These are phyloP conservation scores for Amblyjoppa proteus DNA, from an alignment of 2,888 invertebrate genomes.

Conservation along the genomic window DNA sequence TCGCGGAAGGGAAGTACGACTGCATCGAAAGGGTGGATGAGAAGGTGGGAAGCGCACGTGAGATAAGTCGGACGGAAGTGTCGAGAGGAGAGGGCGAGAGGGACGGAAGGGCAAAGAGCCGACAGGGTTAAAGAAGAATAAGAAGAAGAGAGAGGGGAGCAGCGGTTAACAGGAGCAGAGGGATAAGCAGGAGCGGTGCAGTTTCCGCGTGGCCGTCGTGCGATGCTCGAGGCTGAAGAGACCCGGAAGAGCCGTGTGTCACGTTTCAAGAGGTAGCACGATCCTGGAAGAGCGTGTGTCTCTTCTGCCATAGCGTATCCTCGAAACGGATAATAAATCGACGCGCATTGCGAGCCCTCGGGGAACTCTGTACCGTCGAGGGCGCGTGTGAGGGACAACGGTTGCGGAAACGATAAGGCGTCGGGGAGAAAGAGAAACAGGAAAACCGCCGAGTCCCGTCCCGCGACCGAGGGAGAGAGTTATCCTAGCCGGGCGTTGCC, in stretches of 20 bases:
- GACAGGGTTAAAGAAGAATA: constrained; percentile 12
- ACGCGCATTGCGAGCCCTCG: constrained; percentile 45
- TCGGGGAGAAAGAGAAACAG: constrained; percentile 17
- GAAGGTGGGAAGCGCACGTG: constrained; percentile 49
- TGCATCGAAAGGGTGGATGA: constrained; percentile 5
- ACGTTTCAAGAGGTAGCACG: constrained; percentile 72
- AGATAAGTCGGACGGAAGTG: constrained; percentile 58
- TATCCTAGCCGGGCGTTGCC: constrained; percentile 60
- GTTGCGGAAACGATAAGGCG: constrained; percentile 6
- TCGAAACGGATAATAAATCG: constrained; percentile 52
- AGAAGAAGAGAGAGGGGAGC: neutral
- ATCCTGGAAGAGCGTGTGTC: constrained; percentile 62
- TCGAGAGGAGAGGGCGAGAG: constrained; percentile 25
- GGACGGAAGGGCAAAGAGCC: neutral
- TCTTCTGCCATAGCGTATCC: constrained; percentile 44
- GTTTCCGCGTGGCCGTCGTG: constrained; percentile 67
- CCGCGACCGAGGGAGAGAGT: constrained; percentile 31
- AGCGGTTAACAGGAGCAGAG: constrained; percentile 31
- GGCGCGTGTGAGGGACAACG: neutral
- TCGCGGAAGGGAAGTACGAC: neutral
- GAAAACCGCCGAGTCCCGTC: constrained; percentile 36
- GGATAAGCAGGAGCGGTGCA: constrained; percentile 63
- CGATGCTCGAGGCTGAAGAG: constrained; percentile 70
- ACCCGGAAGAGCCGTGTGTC: constrained; percentile 67
- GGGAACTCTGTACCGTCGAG: constrained; percentile 36